Conservation (phyloP, 2,888 invertebrate species). For the Agrochola lota region DNA sequence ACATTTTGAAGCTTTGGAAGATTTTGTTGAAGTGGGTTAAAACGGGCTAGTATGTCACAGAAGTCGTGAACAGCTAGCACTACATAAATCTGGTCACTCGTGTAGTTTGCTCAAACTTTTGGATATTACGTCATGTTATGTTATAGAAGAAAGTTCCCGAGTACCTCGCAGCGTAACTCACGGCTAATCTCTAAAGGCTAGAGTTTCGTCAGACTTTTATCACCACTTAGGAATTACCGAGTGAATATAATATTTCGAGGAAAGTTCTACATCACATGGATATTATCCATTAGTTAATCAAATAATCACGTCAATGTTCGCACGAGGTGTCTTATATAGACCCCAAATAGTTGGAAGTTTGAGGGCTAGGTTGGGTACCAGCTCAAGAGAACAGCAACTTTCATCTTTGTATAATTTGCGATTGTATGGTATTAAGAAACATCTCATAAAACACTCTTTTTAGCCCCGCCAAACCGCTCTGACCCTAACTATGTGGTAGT, state of each 20-base stretch:
- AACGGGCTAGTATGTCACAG: background rate
- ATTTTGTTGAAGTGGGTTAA: background rate
- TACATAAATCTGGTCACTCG: constrained; percentile 6
- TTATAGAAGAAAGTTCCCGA: constrained; percentile 19
- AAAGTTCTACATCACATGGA: constrained; percentile 8
- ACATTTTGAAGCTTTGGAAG: background rate
- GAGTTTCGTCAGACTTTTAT: constrained; percentile 22
- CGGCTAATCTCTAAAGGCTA: constrained; percentile 14
- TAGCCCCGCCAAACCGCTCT: too few relatives aligned
- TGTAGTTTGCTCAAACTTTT: background rate
- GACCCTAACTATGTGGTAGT: background rate
- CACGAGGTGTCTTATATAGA: background rate
- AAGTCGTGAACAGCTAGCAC: background rate
- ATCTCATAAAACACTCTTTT: background rate
- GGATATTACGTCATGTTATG: background rate
- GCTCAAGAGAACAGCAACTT: background rate
- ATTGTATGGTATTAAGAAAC: background rate
- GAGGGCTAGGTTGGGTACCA: background rate
- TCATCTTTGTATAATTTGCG: background rate
- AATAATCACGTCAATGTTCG: constrained; percentile 13
- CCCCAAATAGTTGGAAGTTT: constrained; percentile 16
- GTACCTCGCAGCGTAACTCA: background rate
- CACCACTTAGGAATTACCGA: constrained; percentile 6
- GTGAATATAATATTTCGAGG: constrained; percentile 12
- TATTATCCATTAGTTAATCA: background rate